A percentile compares a stretch with the other conserved stretches of the same genome.
Conservation (phyloP, 92 coral and sea anemone genomes). For the Epizoanthus illoricatus region DNA sequence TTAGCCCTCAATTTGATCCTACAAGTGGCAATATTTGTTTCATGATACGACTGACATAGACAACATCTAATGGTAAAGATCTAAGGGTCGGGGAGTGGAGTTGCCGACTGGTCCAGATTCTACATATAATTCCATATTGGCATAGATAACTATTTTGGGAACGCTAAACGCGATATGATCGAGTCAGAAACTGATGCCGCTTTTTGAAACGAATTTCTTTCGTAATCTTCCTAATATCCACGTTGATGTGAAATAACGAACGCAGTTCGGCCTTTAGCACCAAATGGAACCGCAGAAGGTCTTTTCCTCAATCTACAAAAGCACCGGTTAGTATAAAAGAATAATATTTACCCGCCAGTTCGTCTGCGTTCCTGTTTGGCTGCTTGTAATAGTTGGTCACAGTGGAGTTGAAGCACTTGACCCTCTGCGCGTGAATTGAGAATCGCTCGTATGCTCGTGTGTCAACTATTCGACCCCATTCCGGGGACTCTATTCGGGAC, state of each 20-base stretch:
- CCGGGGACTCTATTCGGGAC: no score
- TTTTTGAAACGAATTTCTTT: no score
- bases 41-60: constrained; percentile 26
- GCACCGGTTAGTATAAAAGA: background rate
- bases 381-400: background rate
- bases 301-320: background rate
- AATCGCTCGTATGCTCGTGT: no score
- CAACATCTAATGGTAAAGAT: constrained; percentile 31
- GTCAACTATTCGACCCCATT: no score
- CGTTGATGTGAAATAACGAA: no score
- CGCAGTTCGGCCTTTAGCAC: no score
- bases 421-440: no score
- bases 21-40: constrained; percentile 10
- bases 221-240: no score
- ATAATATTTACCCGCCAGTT: background rate
- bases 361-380: background rate
- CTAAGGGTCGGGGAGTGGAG: background rate
- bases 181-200: no score
- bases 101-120: background rate
- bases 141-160: background rate
- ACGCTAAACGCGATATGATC: no score
- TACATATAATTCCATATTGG: background rate
- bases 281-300: no score
- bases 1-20: constrained; percentile 38
- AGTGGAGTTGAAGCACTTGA: no score